Evolutionary conservation across 1,140 invertebrate species (phyloP).

Genomic region (Drosophila ogumai): DNA sequence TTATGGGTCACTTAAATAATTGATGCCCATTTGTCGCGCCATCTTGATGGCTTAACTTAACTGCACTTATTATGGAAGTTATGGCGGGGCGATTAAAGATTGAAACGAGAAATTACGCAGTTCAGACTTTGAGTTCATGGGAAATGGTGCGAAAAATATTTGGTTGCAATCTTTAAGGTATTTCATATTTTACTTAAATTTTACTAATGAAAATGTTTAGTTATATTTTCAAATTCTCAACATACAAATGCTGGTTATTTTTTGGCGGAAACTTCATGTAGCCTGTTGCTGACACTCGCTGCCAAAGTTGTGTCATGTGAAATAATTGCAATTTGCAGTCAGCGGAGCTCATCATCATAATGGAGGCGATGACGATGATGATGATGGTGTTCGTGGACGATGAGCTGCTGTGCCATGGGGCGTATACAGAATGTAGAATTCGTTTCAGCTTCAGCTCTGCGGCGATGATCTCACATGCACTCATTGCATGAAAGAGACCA

Average conservation of each 20-base stretch:
- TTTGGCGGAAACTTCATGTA: constrained; percentile 45
- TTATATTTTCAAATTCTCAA: neutral
- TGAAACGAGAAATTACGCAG: constrained; percentile 2
- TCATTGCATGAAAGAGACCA: constrained; percentile 72
- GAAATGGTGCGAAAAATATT: neutral
- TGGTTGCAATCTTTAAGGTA: neutral
- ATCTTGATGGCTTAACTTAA: constrained; percentile 37
- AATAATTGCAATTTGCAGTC: constrained; percentile 77
- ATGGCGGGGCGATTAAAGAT: constrained; percentile 8
- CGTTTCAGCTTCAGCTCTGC: constrained; percentile 43
- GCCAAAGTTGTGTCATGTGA: constrained; percentile 74
- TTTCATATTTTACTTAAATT: neutral
- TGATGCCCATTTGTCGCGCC: constrained; percentile 56
- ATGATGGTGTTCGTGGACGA: constrained; percentile 32
- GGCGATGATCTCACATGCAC: constrained; percentile 80
- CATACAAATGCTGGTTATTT: neutral
- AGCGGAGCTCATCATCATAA: constrained; percentile 32
- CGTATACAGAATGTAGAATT: constrained; percentile 77
- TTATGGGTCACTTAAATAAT: constrained; percentile 39
- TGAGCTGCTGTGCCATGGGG: constrained; percentile 63
- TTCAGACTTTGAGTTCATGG: neutral
- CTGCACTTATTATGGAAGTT: constrained; percentile 1
- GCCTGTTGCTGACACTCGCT: constrained; percentile 31
- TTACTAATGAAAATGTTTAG: too few relatives aligned
- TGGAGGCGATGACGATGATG: neutral